These are phyloP conservation scores for Phymanthus crucifer DNA, from an alignment of 92 coral and sea anemone genomes.

Conservation along the genomic window DNA sequence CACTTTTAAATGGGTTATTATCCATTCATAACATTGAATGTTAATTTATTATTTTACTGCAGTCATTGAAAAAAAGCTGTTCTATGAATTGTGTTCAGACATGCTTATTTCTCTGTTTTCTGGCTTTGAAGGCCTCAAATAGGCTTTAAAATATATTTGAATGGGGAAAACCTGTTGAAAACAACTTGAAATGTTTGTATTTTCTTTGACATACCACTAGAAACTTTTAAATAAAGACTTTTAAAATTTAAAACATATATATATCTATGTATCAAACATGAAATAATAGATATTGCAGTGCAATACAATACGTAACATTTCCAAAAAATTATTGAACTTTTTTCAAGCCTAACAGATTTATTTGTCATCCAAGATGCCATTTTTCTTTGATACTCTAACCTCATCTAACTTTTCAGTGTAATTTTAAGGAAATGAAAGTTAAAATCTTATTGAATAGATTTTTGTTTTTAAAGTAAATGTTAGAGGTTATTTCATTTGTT, in stretches of 20 bases:
- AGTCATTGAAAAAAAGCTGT: neutral
- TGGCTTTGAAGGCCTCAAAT: neutral
- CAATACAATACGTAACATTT: constrained; percentile 6
- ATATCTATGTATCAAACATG: neutral
- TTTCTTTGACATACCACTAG: neutral
- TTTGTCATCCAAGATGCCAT: neutral
- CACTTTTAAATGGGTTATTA: neutral
- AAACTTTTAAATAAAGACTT: constrained; percentile 20
- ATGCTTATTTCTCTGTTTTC: neutral
- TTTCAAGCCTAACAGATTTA: neutral
- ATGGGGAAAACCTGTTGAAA: constrained; percentile 2
- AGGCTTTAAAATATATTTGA: neutral
- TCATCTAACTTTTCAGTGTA: too few relatives aligned
- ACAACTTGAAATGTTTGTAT: constrained; percentile 13
- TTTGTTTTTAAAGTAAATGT: constrained; percentile 7
- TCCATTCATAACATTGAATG: neutral
- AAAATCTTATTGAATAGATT: neutral
- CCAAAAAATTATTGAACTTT: constrained; percentile 1
- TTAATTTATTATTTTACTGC: neutral
- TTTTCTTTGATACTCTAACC: neutral
- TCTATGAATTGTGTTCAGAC: neutral
- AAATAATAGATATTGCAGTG: constrained; percentile 31
- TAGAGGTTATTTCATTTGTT: neutral
- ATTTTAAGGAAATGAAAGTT: neutral
- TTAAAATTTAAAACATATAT: constrained; percentile 7